Percentiles rank a stretch among this genome's conserved stretches.
Evolutionary conservation across 2,797 vertebrate species (phyloP).

Genomic region (Eutrigla gurnardus): DNA sequence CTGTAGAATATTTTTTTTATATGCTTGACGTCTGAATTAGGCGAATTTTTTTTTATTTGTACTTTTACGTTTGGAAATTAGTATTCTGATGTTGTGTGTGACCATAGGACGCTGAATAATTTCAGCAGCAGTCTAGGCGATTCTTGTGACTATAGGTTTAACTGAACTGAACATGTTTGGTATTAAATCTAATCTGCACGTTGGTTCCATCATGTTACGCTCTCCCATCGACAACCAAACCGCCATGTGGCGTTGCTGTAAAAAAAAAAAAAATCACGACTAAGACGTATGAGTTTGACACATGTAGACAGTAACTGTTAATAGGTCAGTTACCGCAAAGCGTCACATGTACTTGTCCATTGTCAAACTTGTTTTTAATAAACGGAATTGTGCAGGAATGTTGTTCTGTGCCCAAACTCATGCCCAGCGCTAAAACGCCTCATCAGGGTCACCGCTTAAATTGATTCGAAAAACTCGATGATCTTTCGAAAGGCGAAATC

Average conservation of each 20-base stretch:
- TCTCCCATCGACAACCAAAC: conserved; percentile 41
- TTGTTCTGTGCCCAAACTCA: conserved; percentile 35
- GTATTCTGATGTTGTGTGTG: conserved; percentile 70
- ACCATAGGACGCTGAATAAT: conserved; percentile 46
- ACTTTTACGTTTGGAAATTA: conserved; percentile 55
- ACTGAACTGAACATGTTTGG: conserved; percentile 45
- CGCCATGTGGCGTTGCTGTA: conserved; percentile 49
- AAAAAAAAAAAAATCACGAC: conserved; percentile 20
- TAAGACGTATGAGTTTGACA: conserved; percentile 31
- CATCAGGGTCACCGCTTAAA: conserved; percentile 29
- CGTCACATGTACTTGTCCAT: conserved; percentile 55
- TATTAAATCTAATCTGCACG: conserved; percentile 63
- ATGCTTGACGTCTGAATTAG: conserved; percentile 60
- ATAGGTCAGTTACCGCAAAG: conserved; percentile 29
- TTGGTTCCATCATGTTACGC: conserved; percentile 53
- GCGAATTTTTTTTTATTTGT: conserved; percentile 52
- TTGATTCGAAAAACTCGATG: neutral
- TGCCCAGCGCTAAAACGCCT: conserved; percentile 16
- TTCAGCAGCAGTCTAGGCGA: conserved; percentile 57
- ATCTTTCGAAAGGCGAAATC: neutral
- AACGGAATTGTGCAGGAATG: conserved; percentile 51
- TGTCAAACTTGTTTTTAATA: conserved; percentile 60
- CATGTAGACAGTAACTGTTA: conserved; percentile 32
- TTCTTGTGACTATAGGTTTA: conserved; percentile 64
- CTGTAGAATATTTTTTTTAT: conserved; percentile 67